Conservation (phyloP, 2,888 invertebrate genomes). For the Hartigia nigra region DNA sequence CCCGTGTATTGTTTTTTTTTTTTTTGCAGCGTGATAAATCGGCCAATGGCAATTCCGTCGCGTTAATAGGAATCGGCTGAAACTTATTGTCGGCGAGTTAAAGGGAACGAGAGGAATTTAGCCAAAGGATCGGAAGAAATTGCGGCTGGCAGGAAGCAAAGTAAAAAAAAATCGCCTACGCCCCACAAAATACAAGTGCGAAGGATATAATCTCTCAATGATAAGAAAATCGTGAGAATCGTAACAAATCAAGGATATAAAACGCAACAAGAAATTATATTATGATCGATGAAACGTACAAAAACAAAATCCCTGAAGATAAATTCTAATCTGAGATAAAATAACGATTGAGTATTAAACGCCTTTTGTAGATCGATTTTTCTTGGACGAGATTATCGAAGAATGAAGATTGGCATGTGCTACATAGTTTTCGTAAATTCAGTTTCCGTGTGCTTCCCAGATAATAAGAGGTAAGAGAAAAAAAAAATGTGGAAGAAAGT, state of each 20-base stretch:
- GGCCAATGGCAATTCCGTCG: constrained; percentile 26
- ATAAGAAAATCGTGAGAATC: constrained; percentile 4
- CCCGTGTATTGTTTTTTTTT: too few relatives aligned
- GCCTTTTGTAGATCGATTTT: neutral
- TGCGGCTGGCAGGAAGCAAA: neutral
- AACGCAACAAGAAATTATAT: constrained; percentile 26
- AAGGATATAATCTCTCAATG: neutral
- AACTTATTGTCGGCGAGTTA: constrained; percentile 37
- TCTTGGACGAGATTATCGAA: neutral
- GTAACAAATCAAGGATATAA: neutral
- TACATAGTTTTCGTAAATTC: neutral
- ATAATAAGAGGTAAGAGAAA: neutral
- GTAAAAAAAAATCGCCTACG: neutral
- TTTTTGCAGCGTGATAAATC: constrained; percentile 30
- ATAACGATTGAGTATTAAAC: constrained; percentile 3
- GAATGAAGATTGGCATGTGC: neutral
- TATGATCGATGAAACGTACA: constrained; percentile 25
- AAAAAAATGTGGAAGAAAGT: too few relatives aligned
- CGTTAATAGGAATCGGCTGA: constrained; percentile 5
- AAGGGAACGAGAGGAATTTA: constrained; percentile 12
- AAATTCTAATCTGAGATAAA: neutral
- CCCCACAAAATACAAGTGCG: neutral
- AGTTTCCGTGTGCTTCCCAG: neutral
- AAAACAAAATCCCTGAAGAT: constrained; percentile 13
- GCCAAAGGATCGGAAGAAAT: neutral